These are phyloP conservation scores for Sciurus niger DNA, from an alignment of 2,113 vertebrate species.

Conservation along the genomic window DNA sequence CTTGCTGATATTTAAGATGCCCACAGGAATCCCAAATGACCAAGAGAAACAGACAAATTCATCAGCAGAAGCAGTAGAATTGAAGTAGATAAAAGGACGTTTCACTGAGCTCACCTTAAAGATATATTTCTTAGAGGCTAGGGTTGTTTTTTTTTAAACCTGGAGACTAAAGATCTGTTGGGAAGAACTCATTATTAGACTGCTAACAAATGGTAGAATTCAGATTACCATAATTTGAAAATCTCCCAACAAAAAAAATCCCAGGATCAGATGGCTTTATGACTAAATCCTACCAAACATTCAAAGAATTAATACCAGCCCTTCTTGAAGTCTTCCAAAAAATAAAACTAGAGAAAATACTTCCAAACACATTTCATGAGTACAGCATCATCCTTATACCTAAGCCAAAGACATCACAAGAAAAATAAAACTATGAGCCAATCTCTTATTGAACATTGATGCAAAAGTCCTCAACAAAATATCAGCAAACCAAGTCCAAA, in stretches of 20 bases:
- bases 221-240: constrained; percentile 3
- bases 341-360: background rate
- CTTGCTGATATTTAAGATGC: background rate
- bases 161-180: background rate
- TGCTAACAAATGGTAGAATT: background rate
- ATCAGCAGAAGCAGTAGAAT: background rate
- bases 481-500: background rate
- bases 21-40: background rate
- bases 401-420: background rate
- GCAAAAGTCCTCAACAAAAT: background rate
- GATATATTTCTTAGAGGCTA: background rate
- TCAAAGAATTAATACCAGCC: background rate
- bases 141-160: background rate
- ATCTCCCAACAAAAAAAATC: background rate
- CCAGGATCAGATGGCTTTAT: background rate
- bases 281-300: background rate
- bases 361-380: background rate
- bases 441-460: background rate
- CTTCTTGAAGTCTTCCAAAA: background rate
- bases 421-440: background rate
- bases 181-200: background rate
- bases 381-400: background rate
- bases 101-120: background rate
- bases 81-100: background rate
- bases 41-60: background rate